These are phyloP conservation scores for Emydura subglobosa DNA, from an alignment of 2,113 vertebrate species.

Conservation along the genomic window DNA sequence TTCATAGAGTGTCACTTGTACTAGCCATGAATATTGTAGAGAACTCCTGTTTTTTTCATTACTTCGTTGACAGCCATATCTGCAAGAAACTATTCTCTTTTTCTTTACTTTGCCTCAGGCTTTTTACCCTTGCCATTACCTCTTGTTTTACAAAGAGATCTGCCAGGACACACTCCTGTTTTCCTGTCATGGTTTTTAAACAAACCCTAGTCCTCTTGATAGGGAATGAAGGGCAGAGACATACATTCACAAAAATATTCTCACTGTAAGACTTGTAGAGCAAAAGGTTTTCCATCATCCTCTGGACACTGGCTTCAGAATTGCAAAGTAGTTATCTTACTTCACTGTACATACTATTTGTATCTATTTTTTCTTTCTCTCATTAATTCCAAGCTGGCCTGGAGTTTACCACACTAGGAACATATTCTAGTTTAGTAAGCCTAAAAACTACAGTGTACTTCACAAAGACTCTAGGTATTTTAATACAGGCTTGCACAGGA, in stretches of 20 bases:
- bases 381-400: background rate
- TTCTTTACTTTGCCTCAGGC: background rate
- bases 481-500: background rate
- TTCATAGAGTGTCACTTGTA: background rate
- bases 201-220: background rate
- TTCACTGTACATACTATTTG: background rate
- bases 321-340: background rate
- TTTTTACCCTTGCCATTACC: background rate
- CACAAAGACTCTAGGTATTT: background rate
- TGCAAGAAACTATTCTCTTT: background rate
- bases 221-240: background rate
- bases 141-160: background rate
- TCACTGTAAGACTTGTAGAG: background rate
- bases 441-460: background rate
- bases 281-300: background rate
- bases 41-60: background rate
- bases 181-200: background rate
- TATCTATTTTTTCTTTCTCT: background rate
- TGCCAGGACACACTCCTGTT: background rate
- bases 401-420: background rate
- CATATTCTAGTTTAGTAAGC: background rate
- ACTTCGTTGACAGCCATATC: background rate
- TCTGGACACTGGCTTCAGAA: background rate
- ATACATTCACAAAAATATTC: background rate
- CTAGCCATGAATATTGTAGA: background rate